These are phyloP conservation scores for Origma solitaria DNA, from an alignment of 2,113 vertebrate species.

Conservation along the genomic window DNA sequence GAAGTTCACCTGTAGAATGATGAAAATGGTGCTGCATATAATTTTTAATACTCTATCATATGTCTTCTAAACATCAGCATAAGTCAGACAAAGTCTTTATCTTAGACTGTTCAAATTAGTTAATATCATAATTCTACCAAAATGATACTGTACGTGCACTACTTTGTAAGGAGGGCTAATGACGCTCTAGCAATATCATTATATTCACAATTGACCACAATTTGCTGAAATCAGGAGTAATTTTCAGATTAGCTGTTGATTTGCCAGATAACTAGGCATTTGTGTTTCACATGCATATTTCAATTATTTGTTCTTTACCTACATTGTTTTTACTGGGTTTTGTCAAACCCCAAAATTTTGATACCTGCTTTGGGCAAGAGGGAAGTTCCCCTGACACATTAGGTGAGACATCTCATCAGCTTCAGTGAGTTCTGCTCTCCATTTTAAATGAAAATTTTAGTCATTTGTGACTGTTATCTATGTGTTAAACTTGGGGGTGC, in stretches of 20 bases:
- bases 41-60: not conserved
- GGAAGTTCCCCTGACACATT: not conserved
- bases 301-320: not conserved
- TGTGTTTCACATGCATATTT: not conserved
- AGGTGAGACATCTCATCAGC: not conserved
- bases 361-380: not conserved
- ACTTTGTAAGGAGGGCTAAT: not conserved
- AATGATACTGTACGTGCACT: not conserved
- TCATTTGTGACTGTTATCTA: not conserved
- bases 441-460: not conserved
- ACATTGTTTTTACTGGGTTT: not conserved
- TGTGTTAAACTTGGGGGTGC: not conserved
- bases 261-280: not conserved
- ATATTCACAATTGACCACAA: not conserved
- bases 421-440: not conserved
- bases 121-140: not conserved
- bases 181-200: not conserved
- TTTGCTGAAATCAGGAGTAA: not conserved
- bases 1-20: rapidly evolving
- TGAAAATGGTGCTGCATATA: not conserved
- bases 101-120: not conserved
- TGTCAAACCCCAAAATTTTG: not conserved
- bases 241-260: not conserved
- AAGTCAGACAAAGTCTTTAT: not conserved
- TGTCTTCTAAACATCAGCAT: not conserved